Conservation (phyloP, 2,797 vertebrate species). For the Lycodopsis pacificus region DNA sequence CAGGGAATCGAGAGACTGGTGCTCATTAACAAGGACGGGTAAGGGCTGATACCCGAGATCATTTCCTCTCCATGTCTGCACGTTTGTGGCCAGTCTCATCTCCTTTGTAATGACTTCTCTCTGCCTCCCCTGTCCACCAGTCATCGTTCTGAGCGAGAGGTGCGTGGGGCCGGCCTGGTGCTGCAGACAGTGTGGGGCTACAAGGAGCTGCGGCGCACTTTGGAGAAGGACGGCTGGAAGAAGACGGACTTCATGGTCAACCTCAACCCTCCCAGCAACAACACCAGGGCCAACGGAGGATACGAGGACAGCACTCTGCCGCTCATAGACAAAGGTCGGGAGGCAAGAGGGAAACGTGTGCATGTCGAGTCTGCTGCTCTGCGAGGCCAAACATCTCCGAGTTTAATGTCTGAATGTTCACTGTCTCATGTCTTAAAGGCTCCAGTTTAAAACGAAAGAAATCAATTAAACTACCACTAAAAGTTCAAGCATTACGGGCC, state of each 20-base stretch:
- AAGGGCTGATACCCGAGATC: constrained; percentile 12
- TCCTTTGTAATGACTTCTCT: neutral
- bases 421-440: neutral
- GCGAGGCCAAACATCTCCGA: neutral
- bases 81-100: neutral
- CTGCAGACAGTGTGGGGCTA: constrained; percentile 95
- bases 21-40: constrained; percentile 96
- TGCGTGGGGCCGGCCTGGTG: constrained; percentile 91
- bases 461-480: neutral
- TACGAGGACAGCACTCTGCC: constrained; percentile 97
- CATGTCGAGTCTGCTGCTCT: neutral
- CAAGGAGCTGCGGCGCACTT: constrained; percentile 92
- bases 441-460: neutral
- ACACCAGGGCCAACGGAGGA: constrained; percentile 86
- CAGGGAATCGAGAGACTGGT: constrained; percentile 96
- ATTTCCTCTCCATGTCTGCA: neutral
- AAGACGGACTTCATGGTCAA: constrained; percentile 96
- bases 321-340: constrained; percentile 90
- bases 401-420: neutral
- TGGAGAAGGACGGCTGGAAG: constrained; percentile 98
- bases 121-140: constrained; percentile 67
- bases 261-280: constrained; percentile 84
- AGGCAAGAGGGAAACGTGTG: neutral
- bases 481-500: neutral
- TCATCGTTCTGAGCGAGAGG: constrained; percentile 93